Conservation (phyloP, 2,113 vertebrate genomes). For the Actenoides lindsayi region DNA sequence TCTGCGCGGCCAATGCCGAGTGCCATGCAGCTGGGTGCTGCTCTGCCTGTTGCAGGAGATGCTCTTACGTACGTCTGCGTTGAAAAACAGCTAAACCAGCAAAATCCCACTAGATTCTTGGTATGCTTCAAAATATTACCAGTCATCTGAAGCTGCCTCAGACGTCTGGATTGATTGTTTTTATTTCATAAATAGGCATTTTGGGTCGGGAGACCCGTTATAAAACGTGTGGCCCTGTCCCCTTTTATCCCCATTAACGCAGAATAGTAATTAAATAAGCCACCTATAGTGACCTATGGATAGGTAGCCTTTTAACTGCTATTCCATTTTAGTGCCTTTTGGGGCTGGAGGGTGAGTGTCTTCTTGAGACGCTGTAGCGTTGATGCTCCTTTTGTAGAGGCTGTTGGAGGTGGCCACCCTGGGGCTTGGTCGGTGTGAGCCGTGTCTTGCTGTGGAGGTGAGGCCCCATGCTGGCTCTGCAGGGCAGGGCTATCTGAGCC, state of each 20-base stretch:
- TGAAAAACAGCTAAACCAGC: background rate
- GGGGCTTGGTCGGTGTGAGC: background rate
- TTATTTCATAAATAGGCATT: background rate
- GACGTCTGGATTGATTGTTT: background rate
- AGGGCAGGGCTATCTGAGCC: background rate
- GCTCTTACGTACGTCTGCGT: background rate
- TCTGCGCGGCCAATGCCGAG: background rate
- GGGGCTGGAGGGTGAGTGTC: background rate
- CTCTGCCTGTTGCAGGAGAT: slow-evolving; percentile 4
- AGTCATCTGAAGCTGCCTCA: background rate
- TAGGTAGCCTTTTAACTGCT: background rate
- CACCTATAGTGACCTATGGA: background rate
- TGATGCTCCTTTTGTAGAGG: background rate
- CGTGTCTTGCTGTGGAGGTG: accelerated
- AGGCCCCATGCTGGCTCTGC: background rate
- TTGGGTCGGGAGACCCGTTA: background rate
- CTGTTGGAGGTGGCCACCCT: background rate
- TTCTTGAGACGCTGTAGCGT: background rate
- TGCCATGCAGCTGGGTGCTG: background rate
- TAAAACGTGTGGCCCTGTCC: background rate
- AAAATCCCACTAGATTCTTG: background rate
- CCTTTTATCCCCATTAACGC: background rate
- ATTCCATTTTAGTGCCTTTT: background rate
- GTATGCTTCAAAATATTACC: background rate
- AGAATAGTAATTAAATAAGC: background rate